These are phyloP conservation scores for Equus quagga DNA, from an alignment of 2,113 vertebrate genomes.

Conservation along the genomic window DNA sequence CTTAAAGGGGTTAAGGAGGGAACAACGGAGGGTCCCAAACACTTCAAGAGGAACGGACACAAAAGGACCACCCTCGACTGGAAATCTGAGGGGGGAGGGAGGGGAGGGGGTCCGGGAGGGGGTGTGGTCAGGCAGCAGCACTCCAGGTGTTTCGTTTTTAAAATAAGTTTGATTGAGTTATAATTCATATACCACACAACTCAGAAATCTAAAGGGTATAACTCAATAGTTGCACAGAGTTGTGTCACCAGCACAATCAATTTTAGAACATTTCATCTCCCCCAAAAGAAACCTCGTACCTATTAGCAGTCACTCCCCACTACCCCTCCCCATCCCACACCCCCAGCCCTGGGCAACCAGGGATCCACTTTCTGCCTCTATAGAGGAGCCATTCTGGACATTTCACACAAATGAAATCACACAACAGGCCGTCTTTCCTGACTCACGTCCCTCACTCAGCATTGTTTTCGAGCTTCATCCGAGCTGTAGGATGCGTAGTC, in stretches of 20 bases:
- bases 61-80: neutral
- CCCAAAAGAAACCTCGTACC: neutral
- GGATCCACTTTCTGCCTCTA: neutral
- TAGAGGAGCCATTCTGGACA: neutral
- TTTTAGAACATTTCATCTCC: neutral
- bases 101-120: accelerated
- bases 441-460: neutral
- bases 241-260: neutral
- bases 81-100: neutral
- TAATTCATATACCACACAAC: no score
- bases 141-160: neutral
- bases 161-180: neutral
- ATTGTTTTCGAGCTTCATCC: neutral
- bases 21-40: neutral
- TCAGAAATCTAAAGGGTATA: no score
- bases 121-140: accelerated
- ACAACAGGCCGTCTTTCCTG: accelerated
- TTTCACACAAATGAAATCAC: neutral
- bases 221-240: neutral
- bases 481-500: accelerated
- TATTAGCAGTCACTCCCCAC: neutral
- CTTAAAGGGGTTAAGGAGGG: no score
- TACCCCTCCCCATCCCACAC: neutral
- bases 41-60: neutral
- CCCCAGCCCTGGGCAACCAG: neutral